These are phyloP conservation scores for Perizoma affinitatum DNA, from an alignment of 2,888 invertebrate species.

Conservation along the genomic window DNA sequence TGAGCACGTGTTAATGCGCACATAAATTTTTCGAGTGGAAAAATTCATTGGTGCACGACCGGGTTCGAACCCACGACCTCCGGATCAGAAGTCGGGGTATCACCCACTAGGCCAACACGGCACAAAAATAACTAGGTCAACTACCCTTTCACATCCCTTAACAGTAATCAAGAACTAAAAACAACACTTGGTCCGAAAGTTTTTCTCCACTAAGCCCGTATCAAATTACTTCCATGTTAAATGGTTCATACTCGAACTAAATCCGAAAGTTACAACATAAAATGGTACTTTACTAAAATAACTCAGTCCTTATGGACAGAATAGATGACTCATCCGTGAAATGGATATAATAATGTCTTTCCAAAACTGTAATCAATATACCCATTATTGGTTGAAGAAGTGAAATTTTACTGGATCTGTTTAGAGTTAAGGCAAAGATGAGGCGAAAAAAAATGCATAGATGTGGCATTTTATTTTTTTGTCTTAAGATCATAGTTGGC, in stretches of 20 bases:
- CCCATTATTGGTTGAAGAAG: constrained; percentile 31
- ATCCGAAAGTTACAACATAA: constrained; percentile 39
- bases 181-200: constrained; percentile 25
- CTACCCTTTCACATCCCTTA: neutral
- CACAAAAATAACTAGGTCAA: no score
- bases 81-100: no score
- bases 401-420: constrained; percentile 27
- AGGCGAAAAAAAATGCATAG: constrained; percentile 7
- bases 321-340: constrained; percentile 41
- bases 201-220: constrained; percentile 24
- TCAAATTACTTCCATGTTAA: constrained; percentile 40
- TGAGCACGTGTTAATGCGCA: no score
- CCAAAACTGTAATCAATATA: constrained; percentile 41
- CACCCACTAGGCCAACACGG: no score
- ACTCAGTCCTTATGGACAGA: constrained; percentile 40
- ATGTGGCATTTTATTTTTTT: neutral
- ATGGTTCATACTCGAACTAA: constrained; percentile 40
- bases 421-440: constrained; percentile 15
- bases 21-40: no score
- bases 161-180: constrained; percentile 24
- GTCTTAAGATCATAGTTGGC: no score
- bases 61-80: no score
- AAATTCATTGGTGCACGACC: no score
- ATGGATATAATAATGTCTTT: constrained; percentile 43
- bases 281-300: constrained; percentile 37